A percentile compares a stretch with the other conserved stretches of the same genome.
phyloP scores from a whole-genome alignment of 2,113 vertebrate species.

The Petromus typicus region DNA sequence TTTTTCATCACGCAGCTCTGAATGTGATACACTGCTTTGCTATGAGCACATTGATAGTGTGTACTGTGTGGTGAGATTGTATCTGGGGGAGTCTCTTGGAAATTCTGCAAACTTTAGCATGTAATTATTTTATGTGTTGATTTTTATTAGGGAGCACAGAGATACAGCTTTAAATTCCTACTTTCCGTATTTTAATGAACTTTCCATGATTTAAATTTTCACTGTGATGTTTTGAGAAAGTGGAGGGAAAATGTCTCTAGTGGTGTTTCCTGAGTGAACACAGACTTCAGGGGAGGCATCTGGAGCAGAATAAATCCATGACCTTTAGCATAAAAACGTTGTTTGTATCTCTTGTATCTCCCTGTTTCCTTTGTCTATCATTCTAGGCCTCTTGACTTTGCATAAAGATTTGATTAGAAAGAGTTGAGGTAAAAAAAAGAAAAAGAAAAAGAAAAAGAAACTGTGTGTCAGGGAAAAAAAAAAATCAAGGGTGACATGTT shows the following conservation, averaged over 20 bases:
- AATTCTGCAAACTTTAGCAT: neutral
- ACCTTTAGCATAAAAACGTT: neutral
- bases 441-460: slow-evolving; percentile 16
- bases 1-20: neutral
- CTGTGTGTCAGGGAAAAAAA: neutral
- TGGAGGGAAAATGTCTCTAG: neutral
- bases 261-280: no score
- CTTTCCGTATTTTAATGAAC: neutral
- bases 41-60: neutral
- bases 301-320: neutral
- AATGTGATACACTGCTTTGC: neutral
- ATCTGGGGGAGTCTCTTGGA: neutral
- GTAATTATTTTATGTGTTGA: neutral
- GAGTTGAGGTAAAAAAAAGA: neutral
- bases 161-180: neutral
- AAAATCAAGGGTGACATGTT: neutral
- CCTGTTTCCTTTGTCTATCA: neutral
- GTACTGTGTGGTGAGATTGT: neutral
- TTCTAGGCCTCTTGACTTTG: neutral
- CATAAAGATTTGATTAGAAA: neutral
- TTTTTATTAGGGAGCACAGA: neutral
- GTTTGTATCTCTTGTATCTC: neutral
- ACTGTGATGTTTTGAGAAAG: neutral
- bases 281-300: accelerated
- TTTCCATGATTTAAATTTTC: neutral